Conservation (phyloP, 2,797 vertebrate genomes). For the Girardinus metallicus region DNA sequence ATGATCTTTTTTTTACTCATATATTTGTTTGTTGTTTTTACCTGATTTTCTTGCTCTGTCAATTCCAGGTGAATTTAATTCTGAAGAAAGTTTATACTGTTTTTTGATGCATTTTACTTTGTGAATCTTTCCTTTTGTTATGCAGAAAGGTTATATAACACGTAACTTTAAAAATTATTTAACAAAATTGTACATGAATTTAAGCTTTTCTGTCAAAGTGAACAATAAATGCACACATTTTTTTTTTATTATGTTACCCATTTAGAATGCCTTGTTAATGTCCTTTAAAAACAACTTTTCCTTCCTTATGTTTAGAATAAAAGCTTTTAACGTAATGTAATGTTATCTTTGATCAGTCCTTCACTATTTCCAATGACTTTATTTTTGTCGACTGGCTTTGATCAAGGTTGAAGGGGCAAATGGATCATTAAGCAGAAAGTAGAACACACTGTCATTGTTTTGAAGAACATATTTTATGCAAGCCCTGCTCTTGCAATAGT, state of each 20-base stretch:
- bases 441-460: constrained; percentile 70
- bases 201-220: neutral
- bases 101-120: neutral
- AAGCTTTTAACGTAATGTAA: neutral
- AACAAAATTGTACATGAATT: neutral
- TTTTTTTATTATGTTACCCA: neutral
- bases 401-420: constrained; percentile 66
- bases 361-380: constrained; percentile 25
- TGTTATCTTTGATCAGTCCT: neutral
- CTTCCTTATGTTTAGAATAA: neutral
- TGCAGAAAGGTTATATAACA: neutral
- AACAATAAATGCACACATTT: neutral
- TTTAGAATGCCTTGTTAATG: neutral
- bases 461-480: constrained; percentile 58
- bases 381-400: constrained; percentile 37
- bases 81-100: neutral
- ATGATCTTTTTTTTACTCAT: neutral
- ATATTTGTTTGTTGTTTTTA: neutral
- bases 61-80: neutral
- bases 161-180: neutral
- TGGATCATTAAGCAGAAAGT: constrained; percentile 65
- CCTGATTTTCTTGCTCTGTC: neutral
- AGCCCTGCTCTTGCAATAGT: constrained; percentile 48
- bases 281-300: neutral
- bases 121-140: neutral